phyloP scores from a whole-genome alignment of 2,888 invertebrate genomes.

The Sarcophaga carnaria region DNA sequence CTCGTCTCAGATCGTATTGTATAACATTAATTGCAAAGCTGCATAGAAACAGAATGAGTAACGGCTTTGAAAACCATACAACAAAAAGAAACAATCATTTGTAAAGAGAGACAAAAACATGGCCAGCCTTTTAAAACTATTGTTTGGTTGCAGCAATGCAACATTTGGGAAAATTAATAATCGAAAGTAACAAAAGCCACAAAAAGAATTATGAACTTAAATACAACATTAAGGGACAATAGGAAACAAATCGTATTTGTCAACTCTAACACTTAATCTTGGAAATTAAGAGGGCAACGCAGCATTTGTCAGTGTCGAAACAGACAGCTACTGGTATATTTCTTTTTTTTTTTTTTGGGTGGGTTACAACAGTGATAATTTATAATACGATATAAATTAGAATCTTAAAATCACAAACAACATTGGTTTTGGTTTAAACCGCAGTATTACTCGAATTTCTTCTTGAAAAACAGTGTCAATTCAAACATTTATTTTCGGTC shows the following conservation, averaged over 20 bases:
- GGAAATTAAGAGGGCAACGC: neutral
- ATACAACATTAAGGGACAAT: neutral
- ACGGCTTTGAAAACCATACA: too few relatives aligned
- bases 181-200: neutral
- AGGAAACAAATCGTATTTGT: constrained; percentile 10
- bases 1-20: constrained; percentile 51
- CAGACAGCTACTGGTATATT: neutral
- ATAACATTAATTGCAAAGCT: constrained; percentile 6
- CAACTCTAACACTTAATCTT: constrained; percentile 10
- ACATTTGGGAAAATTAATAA: neutral
- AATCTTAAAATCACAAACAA: too few relatives aligned
- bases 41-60: neutral
- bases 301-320: neutral
- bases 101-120: too few relatives aligned
- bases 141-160: neutral
- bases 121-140: too few relatives aligned
- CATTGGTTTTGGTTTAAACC: too few relatives aligned
- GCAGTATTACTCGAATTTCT: too few relatives aligned
- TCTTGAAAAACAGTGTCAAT: too few relatives aligned
- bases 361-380: neutral
- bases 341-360: neutral
- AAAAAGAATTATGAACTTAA: neutral
- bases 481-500: too few relatives aligned
- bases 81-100: too few relatives aligned
- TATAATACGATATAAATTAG: too few relatives aligned